Percentiles rank a stretch among this genome's conserved stretches.
Evolutionary conservation across 2,797 vertebrate species (phyloP).

Genomic region (Spinibarbus caldwelli): DNA sequence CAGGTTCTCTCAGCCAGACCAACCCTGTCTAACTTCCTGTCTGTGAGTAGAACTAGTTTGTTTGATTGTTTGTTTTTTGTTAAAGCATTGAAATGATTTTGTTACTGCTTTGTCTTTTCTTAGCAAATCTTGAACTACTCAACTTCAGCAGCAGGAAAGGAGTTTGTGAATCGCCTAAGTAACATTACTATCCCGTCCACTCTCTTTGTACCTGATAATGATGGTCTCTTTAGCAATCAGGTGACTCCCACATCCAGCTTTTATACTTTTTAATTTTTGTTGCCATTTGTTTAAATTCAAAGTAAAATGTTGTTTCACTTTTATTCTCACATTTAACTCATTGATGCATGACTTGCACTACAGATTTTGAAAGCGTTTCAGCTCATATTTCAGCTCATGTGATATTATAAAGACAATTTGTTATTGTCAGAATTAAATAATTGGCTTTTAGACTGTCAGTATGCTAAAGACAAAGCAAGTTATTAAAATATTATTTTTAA

Average conservation of each 20-base stretch:
- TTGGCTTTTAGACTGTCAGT: not conserved
- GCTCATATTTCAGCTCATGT: not conserved
- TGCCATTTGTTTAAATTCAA: not conserved
- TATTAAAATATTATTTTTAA: not conserved
- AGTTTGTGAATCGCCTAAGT: slow-evolving; percentile 80
- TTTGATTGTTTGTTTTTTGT: not conserved
- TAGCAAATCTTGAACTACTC: slow-evolving; percentile 89
- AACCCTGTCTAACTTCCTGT: slow-evolving; percentile 85
- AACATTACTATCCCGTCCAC: slow-evolving; percentile 80
- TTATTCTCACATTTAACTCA: not conserved
- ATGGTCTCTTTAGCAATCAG: slow-evolving; percentile 81
- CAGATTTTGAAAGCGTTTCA: not conserved
- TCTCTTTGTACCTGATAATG: slow-evolving; percentile 88
- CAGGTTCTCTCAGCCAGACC: slow-evolving; percentile 86
- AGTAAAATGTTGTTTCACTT: not conserved
- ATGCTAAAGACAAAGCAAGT: not conserved
- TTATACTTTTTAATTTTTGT: not conserved
- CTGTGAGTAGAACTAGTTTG: slow-evolving; percentile 72
- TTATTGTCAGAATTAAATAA: not conserved
- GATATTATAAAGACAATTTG: not conserved
- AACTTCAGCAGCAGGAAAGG: slow-evolving; percentile 76
- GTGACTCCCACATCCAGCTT: slow-evolving; percentile 67
- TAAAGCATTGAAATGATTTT: slow-evolving; percentile 39
- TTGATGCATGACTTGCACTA: not conserved
- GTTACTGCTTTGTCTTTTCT: slow-evolving; percentile 43